Evolutionary conservation across 2,113 vertebrate species (phyloP), one percentile per base, ranked within the genome.

Genomic region (Phycodurus eques): DNA sequence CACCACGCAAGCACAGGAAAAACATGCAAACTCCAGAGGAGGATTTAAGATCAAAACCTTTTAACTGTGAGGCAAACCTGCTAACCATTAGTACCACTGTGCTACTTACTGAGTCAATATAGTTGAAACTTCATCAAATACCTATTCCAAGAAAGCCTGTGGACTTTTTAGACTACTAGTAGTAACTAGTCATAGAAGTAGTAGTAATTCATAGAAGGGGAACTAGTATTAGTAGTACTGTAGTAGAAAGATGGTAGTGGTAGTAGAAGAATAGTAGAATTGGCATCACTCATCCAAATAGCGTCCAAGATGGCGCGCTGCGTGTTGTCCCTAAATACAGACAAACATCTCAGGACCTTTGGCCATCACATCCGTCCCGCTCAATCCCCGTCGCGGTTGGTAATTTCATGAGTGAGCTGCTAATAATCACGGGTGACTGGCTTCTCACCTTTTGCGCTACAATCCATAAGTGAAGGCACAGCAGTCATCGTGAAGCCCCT

Each of bases 351-450:
- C 79, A 57, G 20, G 65, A 73, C 70, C 54, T 73, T 65, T 0
- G 68, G 9, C 75, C 3, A 74, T 59, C 76, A 81, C 72, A 68
- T 56, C 47, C 49, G 56, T 80, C 31, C 75, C 70, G 56, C 27
- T 83, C 81, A 27, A 42, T 78, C 61, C 80, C 78, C 78, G 87
- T 51, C 59, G 68, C 77, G 74, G 80, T 80, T 73, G 63, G 72
- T 62, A 73, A 91, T 93, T 91, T 92, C 89, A 92, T 88, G 88
- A 89, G 84, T 92, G 91, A 93, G 80, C 88, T 83, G 86, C 80
- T 89, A 89, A 92, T 93, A 83, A 90, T 83, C 82, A 87, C 8
- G 86, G 92, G 88, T 93, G 90, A 90, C 87, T 91, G 90, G 77
- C 78, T 77, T 83, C 78, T 91, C 92, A 92, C 91, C 90, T 92